A percentile compares a stretch with the other conserved stretches of the same genome.
These are phyloP conservation scores for Andricus quercusramuli DNA, from an alignment of 2,888 invertebrate genomes.

Conservation along the genomic window DNA sequence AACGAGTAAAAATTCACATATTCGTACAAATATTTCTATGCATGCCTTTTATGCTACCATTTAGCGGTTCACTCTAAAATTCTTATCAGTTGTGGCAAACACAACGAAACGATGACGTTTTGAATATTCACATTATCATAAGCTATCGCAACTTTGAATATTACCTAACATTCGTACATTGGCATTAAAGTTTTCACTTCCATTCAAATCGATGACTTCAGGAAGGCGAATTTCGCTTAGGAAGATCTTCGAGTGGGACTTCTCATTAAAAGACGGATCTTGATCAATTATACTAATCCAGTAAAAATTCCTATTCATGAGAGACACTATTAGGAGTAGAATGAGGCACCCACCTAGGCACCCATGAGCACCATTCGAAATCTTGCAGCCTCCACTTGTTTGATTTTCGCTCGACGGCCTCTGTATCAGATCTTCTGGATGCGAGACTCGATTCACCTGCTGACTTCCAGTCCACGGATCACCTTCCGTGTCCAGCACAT, in stretches of 20 bases:
- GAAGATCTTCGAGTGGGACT: background rate
- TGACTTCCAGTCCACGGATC: slow-evolving; percentile 74
- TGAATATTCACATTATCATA: slow-evolving; percentile 23
- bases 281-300: slow-evolving; percentile 45
- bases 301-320: slow-evolving; percentile 48
- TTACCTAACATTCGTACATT: slow-evolving; percentile 4
- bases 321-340: slow-evolving; percentile 70
- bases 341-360: slow-evolving; percentile 77
- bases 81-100: background rate
- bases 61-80: background rate
- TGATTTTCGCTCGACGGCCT: slow-evolving; percentile 74
- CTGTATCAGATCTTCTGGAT: slow-evolving; percentile 70
- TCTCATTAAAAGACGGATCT: background rate
- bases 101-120: background rate
- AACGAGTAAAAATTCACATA: background rate
- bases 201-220: background rate
- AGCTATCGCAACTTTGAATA: background rate
- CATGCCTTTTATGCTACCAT: background rate
- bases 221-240: background rate
- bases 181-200: slow-evolving; percentile 14
- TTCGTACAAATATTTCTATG: background rate
- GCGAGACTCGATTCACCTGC: slow-evolving; percentile 71
- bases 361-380: slow-evolving; percentile 63
- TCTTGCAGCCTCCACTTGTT: slow-evolving; percentile 67
- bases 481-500: slow-evolving; percentile 67